A percentile compares a stretch with the other conserved stretches of the same genome.
Evolutionary conservation across 2,888 invertebrate species (phyloP).

Genomic region (Rhingia campestris): DNA sequence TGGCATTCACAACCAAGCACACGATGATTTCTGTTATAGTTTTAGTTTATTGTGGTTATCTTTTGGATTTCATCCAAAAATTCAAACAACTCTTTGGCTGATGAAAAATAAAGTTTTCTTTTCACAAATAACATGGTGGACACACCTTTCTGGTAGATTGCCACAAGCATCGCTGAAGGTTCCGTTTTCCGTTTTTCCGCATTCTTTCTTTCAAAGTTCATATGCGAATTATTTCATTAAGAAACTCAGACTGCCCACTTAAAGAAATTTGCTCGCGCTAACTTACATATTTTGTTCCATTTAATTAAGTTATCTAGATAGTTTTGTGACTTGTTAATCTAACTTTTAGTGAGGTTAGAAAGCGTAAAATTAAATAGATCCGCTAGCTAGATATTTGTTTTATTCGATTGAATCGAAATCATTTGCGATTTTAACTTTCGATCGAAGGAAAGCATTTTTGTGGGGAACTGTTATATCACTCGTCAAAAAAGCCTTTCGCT

Average conservation of each 20-base stretch:
- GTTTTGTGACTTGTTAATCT: too few species aligned
- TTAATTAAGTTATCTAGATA: too few species aligned
- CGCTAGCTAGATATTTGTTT: constrained; percentile 10
- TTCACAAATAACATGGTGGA: background rate
- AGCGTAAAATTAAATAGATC: constrained; percentile 25
- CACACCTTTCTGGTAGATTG: constrained; percentile 33
- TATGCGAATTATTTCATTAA: constrained; percentile 21
- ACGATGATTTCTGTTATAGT: constrained; percentile 33
- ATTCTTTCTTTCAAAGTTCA: constrained; percentile 7
- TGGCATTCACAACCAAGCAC: constrained; percentile 40
- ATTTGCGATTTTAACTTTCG: constrained; percentile 50
- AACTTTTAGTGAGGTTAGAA: constrained; percentile 37
- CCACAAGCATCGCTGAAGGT: constrained; percentile 20
- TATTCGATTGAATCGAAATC: constrained; percentile 28
- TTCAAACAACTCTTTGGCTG: constrained; percentile 7
- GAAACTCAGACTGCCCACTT: background rate
- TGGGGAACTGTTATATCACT: constrained; percentile 21
- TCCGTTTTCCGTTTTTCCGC: constrained; percentile 35
- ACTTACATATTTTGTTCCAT: too few species aligned
- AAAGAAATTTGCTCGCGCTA: too few species aligned
- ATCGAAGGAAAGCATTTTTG: constrained; percentile 18
- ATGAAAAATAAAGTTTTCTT: constrained; percentile 15
- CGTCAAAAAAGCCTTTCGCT: constrained; percentile 41
- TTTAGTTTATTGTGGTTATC: constrained; percentile 17
- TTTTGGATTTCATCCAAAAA: constrained; percentile 38